A percentile compares a stretch with the other conserved stretches of the same genome.
These are phyloP conservation scores for Epizoanthus scotinus DNA, from an alignment of 92 coral and sea anemone species.

Conservation along the genomic window DNA sequence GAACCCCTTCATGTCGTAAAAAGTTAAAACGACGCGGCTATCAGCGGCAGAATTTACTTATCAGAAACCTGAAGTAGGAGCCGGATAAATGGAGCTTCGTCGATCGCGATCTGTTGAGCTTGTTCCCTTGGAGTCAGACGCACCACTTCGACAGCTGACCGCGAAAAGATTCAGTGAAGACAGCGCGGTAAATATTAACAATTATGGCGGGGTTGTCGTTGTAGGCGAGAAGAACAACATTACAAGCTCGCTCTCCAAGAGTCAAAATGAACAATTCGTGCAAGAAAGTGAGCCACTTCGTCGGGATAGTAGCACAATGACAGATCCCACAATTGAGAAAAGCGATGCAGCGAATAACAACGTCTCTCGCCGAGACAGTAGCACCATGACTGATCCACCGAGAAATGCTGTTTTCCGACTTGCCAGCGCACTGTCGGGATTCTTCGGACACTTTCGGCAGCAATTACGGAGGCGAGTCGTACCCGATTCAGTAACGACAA, in stretches of 20 bases:
- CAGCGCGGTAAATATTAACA: slow-evolving; percentile 19
- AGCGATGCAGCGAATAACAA: slow-evolving; percentile 11
- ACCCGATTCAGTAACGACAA: slow-evolving; percentile 9
- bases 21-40: background rate
- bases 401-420: background rate
- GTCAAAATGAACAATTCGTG: slow-evolving; percentile 5
- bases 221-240: slow-evolving; percentile 18
- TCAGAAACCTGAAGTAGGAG: background rate
- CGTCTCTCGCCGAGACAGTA: slow-evolving; percentile 10
- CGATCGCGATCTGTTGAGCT: slow-evolving; percentile 14
- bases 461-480: background rate
- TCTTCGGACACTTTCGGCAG: slow-evolving; percentile 14
- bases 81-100: background rate
- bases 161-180: slow-evolving; percentile 15
- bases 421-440: slow-evolving; percentile 15
- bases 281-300: slow-evolving; percentile 9
- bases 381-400: slow-evolving; percentile 23
- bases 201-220: slow-evolving; percentile 14
- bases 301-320: slow-evolving; percentile 24
- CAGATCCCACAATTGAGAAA: background rate
- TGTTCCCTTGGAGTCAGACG: slow-evolving; percentile 6
- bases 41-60: background rate
- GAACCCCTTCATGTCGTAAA: background rate
- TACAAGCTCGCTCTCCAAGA: background rate
- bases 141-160: background rate